phyloP scores from a whole-genome alignment of 2,113 vertebrate species.

The Campylomormyrus numenius region DNA sequence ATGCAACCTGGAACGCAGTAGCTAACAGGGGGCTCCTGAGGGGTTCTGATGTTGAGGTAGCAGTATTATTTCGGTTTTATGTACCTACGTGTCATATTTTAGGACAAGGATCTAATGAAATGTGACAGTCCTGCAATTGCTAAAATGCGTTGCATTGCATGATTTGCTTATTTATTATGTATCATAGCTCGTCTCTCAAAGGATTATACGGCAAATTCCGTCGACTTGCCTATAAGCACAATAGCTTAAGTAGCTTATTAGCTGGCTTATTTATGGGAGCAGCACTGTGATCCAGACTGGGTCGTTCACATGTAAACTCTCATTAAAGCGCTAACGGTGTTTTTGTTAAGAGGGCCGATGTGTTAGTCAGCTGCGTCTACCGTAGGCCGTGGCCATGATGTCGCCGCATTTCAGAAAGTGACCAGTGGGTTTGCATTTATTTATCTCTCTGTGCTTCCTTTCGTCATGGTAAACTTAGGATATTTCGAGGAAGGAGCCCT shows the following conservation, averaged over 20 bases:
- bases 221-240: not conserved
- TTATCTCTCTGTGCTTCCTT: not conserved
- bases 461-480: not conserved
- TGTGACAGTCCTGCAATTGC: not conserved
- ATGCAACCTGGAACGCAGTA: not conserved
- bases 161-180: conserved; percentile 3
- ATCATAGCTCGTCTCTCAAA: not conserved
- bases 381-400: not conserved
- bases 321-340: not conserved
- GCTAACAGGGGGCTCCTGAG: not conserved
- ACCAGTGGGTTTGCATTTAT: not conserved
- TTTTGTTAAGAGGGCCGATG: not conserved
- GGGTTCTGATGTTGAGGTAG: not conserved
- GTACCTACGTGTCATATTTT: not conserved
- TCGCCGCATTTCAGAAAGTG: not conserved
- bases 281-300: not conserved
- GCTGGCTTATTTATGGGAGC: not conserved
- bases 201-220: not conserved
- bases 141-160: not conserved
- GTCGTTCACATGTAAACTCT: not conserved
- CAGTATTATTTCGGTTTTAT: not conserved
- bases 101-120: not conserved
- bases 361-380: not conserved
- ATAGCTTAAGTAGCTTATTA: conserved; percentile 1
- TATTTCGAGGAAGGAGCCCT: not conserved